phyloP scores from a whole-genome alignment of 2,797 vertebrate species.

The Chaetodon trifasciatus region DNA sequence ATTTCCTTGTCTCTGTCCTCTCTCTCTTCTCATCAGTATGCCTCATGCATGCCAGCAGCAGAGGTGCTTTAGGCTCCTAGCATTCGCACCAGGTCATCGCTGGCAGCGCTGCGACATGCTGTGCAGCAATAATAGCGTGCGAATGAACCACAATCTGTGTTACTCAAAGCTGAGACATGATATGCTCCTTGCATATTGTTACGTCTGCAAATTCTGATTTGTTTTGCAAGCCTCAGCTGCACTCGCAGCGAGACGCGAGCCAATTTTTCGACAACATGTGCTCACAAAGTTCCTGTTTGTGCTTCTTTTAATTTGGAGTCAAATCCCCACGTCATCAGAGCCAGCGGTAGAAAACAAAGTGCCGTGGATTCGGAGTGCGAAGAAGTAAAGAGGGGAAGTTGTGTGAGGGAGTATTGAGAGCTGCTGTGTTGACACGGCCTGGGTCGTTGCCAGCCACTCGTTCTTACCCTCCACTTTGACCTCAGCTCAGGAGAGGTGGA shows the following conservation, averaged over 20 bases:
- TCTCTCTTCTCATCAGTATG: constrained; percentile 41
- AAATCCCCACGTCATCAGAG: constrained; percentile 53
- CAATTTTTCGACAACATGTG: constrained; percentile 27
- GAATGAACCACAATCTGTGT: constrained; percentile 25
- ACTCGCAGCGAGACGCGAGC: not conserved
- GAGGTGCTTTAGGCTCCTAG: constrained; percentile 31
- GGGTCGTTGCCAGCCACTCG: constrained; percentile 69
- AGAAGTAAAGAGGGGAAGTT: constrained; percentile 62
- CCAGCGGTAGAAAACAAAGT: constrained; percentile 49
- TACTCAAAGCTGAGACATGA: constrained; percentile 27
- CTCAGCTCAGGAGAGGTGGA: constrained; percentile 64
- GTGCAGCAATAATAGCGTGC: constrained; percentile 12
- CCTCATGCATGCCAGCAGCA: constrained; percentile 12
- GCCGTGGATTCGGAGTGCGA: constrained; percentile 36
- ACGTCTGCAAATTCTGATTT: constrained; percentile 33
- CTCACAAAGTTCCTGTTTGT: constrained; percentile 44
- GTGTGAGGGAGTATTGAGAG: constrained; percentile 58
- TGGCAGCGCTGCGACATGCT: constrained; percentile 14
- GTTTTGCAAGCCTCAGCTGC: constrained; percentile 40
- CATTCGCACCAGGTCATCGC: constrained; percentile 25
- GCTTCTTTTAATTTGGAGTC: constrained; percentile 15
- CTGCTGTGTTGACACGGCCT: constrained; percentile 70
- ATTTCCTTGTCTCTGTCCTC: constrained; percentile 36
- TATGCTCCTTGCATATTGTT: constrained; percentile 27
- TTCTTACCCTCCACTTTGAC: constrained; percentile 76